Evolutionary conservation across 2,888 invertebrate genomes (phyloP).

Genomic region (Arge pagana): DNA sequence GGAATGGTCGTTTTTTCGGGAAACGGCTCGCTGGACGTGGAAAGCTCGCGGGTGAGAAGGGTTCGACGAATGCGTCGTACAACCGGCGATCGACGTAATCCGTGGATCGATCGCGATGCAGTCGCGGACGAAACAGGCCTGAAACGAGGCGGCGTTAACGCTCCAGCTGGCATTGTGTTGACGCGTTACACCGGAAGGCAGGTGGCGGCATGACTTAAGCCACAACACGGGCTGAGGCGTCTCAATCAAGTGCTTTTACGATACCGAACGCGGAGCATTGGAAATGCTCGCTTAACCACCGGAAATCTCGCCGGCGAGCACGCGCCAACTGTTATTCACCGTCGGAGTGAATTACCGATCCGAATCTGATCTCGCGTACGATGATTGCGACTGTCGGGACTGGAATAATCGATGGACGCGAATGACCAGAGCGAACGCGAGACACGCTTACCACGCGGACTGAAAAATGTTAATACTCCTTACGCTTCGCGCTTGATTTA

Average conservation of each 20-base stretch:
- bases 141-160: slow-evolving; percentile 13
- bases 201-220: slow-evolving; percentile 5
- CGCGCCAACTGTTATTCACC: no score
- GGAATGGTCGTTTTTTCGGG: background rate
- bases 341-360: no score
- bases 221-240: slow-evolving; percentile 5
- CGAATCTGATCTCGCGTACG: no score
- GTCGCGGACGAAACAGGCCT: background rate
- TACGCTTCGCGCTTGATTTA: background rate
- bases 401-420: no score
- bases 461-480: no score
- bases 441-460: no score
- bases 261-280: no score
- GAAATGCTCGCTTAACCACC: no score
- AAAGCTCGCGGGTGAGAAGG: slow-evolving; percentile 11
- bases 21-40: slow-evolving; percentile 18
- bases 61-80: background rate
- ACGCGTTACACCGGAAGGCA: slow-evolving; percentile 1
- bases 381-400: no score
- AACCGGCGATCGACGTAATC: slow-evolving; percentile 10
- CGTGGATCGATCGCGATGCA: slow-evolving; percentile 7
- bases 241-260: background rate
- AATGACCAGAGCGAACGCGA: no score
- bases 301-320: no score
- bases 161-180: background rate